phyloP scores from a whole-genome alignment of 2,113 vertebrate species.

The Chloebia gouldiae region DNA sequence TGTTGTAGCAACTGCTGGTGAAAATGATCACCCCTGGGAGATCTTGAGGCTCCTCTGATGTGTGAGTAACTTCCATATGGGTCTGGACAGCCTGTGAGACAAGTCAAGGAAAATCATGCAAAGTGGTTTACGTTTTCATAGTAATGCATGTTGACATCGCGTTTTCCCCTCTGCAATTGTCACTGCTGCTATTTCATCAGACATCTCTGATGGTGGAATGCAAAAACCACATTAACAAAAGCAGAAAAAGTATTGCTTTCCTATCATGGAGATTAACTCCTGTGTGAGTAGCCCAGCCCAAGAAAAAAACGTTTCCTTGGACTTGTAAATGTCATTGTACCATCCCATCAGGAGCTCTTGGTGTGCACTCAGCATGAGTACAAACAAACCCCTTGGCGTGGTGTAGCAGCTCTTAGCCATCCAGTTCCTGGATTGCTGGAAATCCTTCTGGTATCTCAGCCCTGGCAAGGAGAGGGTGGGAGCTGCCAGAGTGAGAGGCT shows the following conservation, averaged over 20 bases:
- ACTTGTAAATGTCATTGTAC: neutral
- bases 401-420: neutral
- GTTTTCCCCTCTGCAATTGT: neutral
- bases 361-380: neutral
- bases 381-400: neutral
- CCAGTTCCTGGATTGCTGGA: neutral
- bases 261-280: neutral
- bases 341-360: neutral
- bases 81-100: neutral
- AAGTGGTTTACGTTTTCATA: neutral
- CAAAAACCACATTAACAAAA: neutral
- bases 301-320: neutral
- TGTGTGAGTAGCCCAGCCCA: neutral
- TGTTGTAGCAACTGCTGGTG: neutral
- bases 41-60: neutral
- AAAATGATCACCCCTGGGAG: neutral
- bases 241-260: neutral
- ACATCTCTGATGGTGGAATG: neutral
- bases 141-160: accelerated
- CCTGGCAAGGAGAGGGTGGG: neutral
- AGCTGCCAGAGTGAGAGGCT: neutral
- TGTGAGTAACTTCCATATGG: neutral
- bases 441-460: neutral
- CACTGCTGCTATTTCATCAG: neutral
- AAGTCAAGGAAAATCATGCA: neutral